Percentiles rank a stretch among this genome's conserved stretches.
These are phyloP conservation scores for Troglohyphantes excavatus DNA, from an alignment of 2,888 invertebrate genomes.

Conservation along the genomic window DNA sequence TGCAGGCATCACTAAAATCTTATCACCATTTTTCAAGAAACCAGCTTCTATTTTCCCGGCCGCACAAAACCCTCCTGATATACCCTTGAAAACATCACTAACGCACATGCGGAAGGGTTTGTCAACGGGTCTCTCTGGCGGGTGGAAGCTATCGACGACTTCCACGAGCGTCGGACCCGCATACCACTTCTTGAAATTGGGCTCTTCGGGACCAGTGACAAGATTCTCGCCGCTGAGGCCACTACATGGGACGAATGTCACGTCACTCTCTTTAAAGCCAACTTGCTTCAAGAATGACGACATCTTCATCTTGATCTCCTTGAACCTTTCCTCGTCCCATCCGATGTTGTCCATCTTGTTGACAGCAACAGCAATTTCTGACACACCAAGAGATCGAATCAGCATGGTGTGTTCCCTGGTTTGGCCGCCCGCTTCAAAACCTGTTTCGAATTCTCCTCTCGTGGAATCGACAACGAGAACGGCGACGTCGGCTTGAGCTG, in stretches of 20 bases:
- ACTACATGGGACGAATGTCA: constrained; percentile 96
- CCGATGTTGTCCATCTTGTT: constrained; percentile 98
- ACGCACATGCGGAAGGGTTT: constrained; percentile 96
- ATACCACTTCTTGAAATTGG: constrained; percentile 88
- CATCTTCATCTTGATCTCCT: constrained; percentile 92
- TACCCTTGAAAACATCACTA: constrained; percentile 95
- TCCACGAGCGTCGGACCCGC: constrained; percentile 87
- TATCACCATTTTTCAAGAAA: constrained; percentile 91
- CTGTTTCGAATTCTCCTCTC: constrained; percentile 98
- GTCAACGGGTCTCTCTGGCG: constrained; percentile 92
- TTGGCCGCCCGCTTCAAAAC: constrained; percentile 98
- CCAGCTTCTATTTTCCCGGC: constrained; percentile 97
- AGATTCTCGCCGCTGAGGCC: constrained; percentile 97
- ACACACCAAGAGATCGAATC: constrained; percentile 92
- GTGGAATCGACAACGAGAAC: constrained; percentile 96
- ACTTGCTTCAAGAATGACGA: constrained; percentile 93
- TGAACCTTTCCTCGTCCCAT: constrained; percentile 95
- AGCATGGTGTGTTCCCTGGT: constrained; percentile 98
- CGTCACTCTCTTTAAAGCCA: constrained; percentile 93
- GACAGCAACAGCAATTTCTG: constrained; percentile 95
- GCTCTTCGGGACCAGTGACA: constrained; percentile 82
- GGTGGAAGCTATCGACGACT: constrained; percentile 91
- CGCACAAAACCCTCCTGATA: constrained; percentile 93
- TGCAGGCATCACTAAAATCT: constrained; percentile 92
- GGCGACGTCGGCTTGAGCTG: constrained; percentile 98